Evolutionary conservation across 2,113 vertebrate species (phyloP).

Genomic region (Ascaphus truei): DNA sequence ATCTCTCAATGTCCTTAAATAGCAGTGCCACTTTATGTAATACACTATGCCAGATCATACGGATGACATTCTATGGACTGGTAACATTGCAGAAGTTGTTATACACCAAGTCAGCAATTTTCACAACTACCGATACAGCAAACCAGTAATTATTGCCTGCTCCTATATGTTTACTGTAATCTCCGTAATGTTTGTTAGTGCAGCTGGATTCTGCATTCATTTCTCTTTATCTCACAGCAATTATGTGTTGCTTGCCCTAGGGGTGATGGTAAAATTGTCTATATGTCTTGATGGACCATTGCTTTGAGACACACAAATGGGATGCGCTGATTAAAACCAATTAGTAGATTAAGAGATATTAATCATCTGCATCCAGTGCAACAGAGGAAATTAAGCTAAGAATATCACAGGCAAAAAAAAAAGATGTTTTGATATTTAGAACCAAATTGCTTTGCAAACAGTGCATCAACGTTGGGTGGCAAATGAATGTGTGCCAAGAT

Average conservation of each 20-base stretch:
- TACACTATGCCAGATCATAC: too few species aligned
- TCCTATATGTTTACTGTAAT: conserved; percentile 25
- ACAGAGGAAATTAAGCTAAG: conserved; percentile 17
- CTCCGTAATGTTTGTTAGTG: conserved; percentile 32
- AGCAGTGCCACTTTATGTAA: too few species aligned
- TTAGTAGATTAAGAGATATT: conserved; percentile 38
- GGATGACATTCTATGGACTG: background rate
- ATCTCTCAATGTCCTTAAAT: too few species aligned
- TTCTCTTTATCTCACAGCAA: conserved; percentile 36
- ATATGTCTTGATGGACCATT: conserved; percentile 38
- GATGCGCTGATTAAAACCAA: conserved; percentile 38
- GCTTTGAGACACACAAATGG: conserved; percentile 36
- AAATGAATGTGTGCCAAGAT: background rate
- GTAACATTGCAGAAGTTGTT: background rate
- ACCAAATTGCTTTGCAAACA: background rate
- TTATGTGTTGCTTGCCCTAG: conserved; percentile 30
- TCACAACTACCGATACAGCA: background rate
- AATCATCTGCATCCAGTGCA: conserved; percentile 30
- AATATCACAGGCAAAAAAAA: conserved; percentile 14
- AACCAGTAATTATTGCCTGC: conserved; percentile 18
- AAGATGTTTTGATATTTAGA: conserved; percentile 1
- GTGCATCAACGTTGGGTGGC: background rate
- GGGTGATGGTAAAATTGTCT: conserved; percentile 33
- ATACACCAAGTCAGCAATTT: background rate
- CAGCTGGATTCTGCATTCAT: conserved; percentile 24